These are phyloP conservation scores for Xiphophorus birchmanni DNA, from an alignment of 2,797 vertebrate species.

Conservation along the genomic window DNA sequence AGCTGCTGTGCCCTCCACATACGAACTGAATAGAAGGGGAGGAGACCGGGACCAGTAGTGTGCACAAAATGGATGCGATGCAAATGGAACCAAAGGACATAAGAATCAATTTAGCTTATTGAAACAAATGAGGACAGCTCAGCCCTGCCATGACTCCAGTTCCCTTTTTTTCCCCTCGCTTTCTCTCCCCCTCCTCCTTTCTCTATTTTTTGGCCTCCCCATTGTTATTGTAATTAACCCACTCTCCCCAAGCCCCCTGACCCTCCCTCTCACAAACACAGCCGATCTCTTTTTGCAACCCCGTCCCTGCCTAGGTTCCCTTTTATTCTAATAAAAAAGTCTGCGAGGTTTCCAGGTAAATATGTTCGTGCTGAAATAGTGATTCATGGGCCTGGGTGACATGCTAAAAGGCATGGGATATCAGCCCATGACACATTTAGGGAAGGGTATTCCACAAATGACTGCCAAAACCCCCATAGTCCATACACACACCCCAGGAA, in stretches of 20 bases:
- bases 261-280: slow-evolving; percentile 56
- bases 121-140: slow-evolving; percentile 83
- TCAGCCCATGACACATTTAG: slow-evolving; percentile 70
- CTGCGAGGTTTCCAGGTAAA: slow-evolving; percentile 71
- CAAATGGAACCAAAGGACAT: slow-evolving; percentile 79
- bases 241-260: slow-evolving; percentile 66
- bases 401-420: slow-evolving; percentile 73
- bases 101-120: slow-evolving; percentile 84
- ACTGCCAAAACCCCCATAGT: slow-evolving; percentile 37
- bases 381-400: slow-evolving; percentile 77
- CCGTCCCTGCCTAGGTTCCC: slow-evolving; percentile 57
- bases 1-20: slow-evolving; percentile 68
- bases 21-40: slow-evolving; percentile 61
- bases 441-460: slow-evolving; percentile 64
- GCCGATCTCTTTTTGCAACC: slow-evolving; percentile 41
- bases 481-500: slow-evolving; percentile 29
- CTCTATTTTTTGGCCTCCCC: slow-evolving; percentile 65
- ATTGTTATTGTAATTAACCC: slow-evolving; percentile 83
- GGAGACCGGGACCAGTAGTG: slow-evolving; percentile 56
- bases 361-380: slow-evolving; percentile 65
- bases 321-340: slow-evolving; percentile 84
- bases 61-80: slow-evolving; percentile 78
- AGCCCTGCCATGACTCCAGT: slow-evolving; percentile 55
- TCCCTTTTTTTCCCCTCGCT: slow-evolving; percentile 17
- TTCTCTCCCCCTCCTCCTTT: neutral